Evolutionary conservation across 2,888 invertebrate genomes (phyloP).

Genomic region (Aleiodes leptofemur): DNA sequence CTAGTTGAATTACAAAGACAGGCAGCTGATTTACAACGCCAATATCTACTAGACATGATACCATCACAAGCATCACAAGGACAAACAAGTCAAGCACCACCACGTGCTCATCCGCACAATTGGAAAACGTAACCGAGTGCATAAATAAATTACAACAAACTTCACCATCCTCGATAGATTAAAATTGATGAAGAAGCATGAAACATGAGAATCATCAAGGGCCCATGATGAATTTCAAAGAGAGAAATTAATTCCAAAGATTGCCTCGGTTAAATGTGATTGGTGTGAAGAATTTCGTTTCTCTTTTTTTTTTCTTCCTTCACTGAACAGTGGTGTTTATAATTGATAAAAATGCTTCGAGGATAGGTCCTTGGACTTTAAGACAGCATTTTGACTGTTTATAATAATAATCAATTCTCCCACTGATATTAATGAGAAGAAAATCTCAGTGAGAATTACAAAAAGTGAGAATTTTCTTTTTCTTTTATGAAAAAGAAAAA

Average conservation of each 20-base stretch:
- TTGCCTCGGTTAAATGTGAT: slow-evolving; percentile 33
- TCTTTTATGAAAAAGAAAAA: slow-evolving; percentile 5
- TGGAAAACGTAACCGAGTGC: slow-evolving; percentile 80
- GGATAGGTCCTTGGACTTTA: slow-evolving; percentile 33
- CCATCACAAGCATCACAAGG: slow-evolving; percentile 79
- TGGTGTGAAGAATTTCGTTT: slow-evolving; percentile 43
- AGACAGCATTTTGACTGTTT: slow-evolving; percentile 30
- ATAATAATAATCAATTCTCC: slow-evolving; percentile 27
- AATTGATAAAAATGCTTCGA: background rate
- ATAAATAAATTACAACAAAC: slow-evolving; percentile 28
- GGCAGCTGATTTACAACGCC: slow-evolving; percentile 92
- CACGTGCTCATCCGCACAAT: slow-evolving; percentile 76
- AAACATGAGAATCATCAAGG: slow-evolving; percentile 17
- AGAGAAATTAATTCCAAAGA: slow-evolving; percentile 30
- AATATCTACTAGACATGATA: slow-evolving; percentile 98
- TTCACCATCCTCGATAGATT: slow-evolving; percentile 44
- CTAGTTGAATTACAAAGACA: slow-evolving; percentile 88
- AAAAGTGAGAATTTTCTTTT: slow-evolving; percentile 16
- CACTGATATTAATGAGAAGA: background rate
- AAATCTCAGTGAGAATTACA: slow-evolving; percentile 5
- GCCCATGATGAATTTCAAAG: background rate
- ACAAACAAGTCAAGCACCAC: slow-evolving; percentile 74
- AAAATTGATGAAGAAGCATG: slow-evolving; percentile 36
- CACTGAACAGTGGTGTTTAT: slow-evolving; percentile 5
- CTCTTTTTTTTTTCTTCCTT: background rate